Evolutionary conservation across 1,140 invertebrate genomes (phyloP), one percentile per base, ranked within the genome.

Genomic region (Heliconius himera): DNA sequence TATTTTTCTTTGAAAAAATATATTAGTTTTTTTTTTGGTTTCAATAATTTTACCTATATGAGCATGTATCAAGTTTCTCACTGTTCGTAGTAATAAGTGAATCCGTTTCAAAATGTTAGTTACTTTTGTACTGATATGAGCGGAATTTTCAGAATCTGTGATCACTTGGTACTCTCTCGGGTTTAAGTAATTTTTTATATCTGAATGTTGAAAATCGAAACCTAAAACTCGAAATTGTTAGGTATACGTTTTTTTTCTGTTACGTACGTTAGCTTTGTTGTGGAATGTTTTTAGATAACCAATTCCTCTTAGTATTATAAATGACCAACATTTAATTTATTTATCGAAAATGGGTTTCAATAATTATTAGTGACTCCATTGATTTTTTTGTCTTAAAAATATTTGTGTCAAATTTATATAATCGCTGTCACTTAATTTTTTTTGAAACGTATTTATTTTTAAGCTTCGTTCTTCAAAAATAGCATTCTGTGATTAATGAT

Each of bases 111-210:
- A 85, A 85, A 84, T 84, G 80, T 93, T 93, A 87, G 89, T 91
- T 90, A 92, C 89, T 91, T 91, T 92, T 91, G 87, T 92, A 92
- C 91, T 94, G 70, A 93, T 93, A 88, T 86, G 90, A 91, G 88
- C 91, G 91, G 91, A 92, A 74, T 86, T 90, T 89, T 94, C 92
- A 90, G 85, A 93, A 94, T 94, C 93, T 94, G 93, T 94, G 93
- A 94, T 94, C 91, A 94, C 92, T 91, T 94, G 93, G 93, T 94
- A 94, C 93, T 94, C 93, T 93, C 93, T 94, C 88, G 89, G 89
- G 90, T 87, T 93, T 93, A 93, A 93, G 91, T 91, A 90, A 85
- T 91, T 92, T 93, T 90, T 86, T 90, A 91, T 88, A 90, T 89
- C 85, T 88, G 88, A 88, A 88, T 89, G 83, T 85, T 89, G 77